A percentile compares a stretch with the other conserved stretches of the same genome.
Evolutionary conservation across 2,888 invertebrate genomes (phyloP).

Genomic region (Rhagonycha lutea): DNA sequence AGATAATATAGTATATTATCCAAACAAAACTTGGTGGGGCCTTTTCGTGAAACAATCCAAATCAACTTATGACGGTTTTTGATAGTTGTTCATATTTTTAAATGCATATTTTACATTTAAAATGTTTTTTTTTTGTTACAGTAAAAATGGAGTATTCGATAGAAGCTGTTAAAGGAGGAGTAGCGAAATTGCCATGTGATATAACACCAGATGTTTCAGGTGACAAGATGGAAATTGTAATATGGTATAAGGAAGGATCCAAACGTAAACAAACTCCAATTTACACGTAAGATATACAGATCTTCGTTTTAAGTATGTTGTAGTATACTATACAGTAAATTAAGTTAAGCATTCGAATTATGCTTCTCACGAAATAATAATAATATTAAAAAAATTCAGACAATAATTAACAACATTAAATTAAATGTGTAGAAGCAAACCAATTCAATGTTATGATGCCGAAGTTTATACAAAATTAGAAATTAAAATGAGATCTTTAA

Average conservation of each 20-base stretch:
- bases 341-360: not conserved
- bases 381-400: not conserved
- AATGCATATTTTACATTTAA: not conserved
- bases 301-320: not conserved
- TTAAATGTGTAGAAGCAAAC: not conserved
- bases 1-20: too few relatives aligned
- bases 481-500: not conserved
- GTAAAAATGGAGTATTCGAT: conserved; percentile 50
- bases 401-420: not conserved
- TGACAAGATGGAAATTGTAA: conserved; percentile 65
- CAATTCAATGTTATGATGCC: not conserved
- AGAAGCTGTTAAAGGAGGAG: conserved; percentile 62
- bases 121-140: conserved; percentile 45
- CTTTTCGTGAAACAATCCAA: too few relatives aligned
- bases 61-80: too few relatives aligned
- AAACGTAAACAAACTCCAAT: conserved; percentile 61
- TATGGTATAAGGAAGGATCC: conserved; percentile 65
- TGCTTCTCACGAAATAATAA: not conserved
- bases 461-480: not conserved
- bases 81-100: not conserved
- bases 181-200: conserved; percentile 65
- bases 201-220: conserved; percentile 60
- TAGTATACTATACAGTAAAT: not conserved
- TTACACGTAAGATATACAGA: conserved; percentile 59
- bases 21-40: too few relatives aligned